Evolutionary conservation across 2,888 invertebrate genomes (phyloP), one percentile per base, ranked within the genome.

Genomic region (Acanthosepion pharaonis): DNA sequence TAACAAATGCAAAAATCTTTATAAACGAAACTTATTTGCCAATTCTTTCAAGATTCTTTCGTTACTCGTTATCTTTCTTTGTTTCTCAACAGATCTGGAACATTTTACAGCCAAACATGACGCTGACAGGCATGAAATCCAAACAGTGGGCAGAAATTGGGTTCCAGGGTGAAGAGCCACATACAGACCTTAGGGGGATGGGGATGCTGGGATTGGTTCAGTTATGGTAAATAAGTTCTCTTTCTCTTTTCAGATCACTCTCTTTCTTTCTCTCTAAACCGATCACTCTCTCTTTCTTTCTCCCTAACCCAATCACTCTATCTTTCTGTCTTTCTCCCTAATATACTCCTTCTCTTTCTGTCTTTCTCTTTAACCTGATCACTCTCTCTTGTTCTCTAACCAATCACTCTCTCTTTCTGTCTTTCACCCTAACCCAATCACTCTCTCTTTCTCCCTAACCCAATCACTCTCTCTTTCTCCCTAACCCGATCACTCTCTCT

Each of bases 141-240:
- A 98, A 99, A 96, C 99, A 99, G 97, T 99, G 99, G 99, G 98
- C 99, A 97, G 98, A 98, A 95, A 99, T 99, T 96, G 99, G 99
- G 48, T 99, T 99, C 98, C 99, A 99, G 98, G 99, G 99, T 33
- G 99, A 99, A 96, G 99, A 99, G 98, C 99, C 99, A 0, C 98
- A 99, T 97, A 99, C 99, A 0, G 99, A 99, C 98, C 99, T 99
- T 97, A 98, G 99, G 94, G 99, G 99, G 95, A 99, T 99, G 99
- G 99, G 99, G 51, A 97, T 99, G 95, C 98, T 99, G 91, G 99
- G 99, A 20, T 98, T 99, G 94, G 99, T 99, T 96, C 99, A 99
- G 97, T 98, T 99, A 0, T 97, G 99, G 96, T 99, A 97, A 97
- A 94, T 95, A 95, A 25, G 23, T 42, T 55, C n/a, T 42, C 15